Evolutionary conservation across 2,888 invertebrate genomes (phyloP), one percentile per base, ranked within the genome.

Genomic region (Pollenia labialis): DNA sequence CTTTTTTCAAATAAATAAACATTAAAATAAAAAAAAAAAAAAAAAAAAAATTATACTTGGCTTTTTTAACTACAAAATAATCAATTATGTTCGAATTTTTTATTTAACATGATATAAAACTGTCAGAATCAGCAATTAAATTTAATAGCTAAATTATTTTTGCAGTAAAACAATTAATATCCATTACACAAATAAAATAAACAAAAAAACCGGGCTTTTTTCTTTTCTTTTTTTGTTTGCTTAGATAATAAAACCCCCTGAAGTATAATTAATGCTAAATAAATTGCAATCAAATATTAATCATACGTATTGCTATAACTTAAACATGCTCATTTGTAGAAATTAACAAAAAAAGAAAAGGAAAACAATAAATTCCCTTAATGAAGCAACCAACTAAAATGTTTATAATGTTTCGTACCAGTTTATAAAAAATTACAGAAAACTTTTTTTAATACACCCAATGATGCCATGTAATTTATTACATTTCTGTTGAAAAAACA

Each of bases 401-500:
- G 18, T 44, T 79, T 12, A 62, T 42, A n/a, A n/a, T n/a, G n/a
- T 52, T 54, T 64, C 32, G 40, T 54, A 56, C 62, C 18, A 52
- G 54, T 54, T 60, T 48, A 72, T 56, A 54, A 62, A 66, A 66
- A 60, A 9, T 12, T 11, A 23, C 2, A 48, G 32, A 60, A 74
- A 50, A 58, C 44, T 68, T 48, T 44, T 75, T 42, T 50, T 69
- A 69, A 62, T 69, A 71, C 44, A 60, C 58, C 60, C 42, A 58
- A 75, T 76, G 42, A 71, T 83, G 56, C 62, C 48, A 71, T n/a
- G 82, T 64, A 83, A 77, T 83, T 83, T 83, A 83, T 77, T 77
- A 83, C 74, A 58, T 46, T 71, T 83, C 56, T 16, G 1, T 52
- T 62, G n/a, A 12, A 69, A 79, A 54, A 48, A 16, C 44, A 40